A percentile compares a stretch with the other conserved stretches of the same genome.
These are phyloP conservation scores for Drosophila rufa DNA, from an alignment of 1,140 invertebrate species.

Conservation along the genomic window DNA sequence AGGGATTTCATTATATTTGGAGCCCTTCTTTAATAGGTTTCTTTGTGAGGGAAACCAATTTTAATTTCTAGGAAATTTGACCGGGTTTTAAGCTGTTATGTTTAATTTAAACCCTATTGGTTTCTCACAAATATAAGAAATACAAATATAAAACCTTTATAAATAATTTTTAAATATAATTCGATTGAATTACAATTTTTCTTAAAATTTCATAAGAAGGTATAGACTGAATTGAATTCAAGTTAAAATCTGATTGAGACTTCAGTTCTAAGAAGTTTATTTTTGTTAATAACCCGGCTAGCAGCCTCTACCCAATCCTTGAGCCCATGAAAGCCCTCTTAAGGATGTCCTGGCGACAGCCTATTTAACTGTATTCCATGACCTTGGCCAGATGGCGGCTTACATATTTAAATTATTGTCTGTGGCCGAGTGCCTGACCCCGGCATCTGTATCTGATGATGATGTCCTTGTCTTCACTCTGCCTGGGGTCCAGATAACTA, in stretches of 20 bases:
- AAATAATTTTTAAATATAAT: neutral
- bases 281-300: neutral
- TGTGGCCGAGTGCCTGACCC: conserved; percentile 45
- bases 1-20: conserved; percentile 28
- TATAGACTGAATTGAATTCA: neutral
- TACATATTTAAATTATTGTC: conserved; percentile 60
- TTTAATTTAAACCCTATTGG: too few species aligned
- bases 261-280: neutral
- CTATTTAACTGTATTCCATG: conserved; percentile 27
- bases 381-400: conserved; percentile 34
- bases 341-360: conserved; percentile 32
- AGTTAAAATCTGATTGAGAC: neutral
- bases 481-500: conserved; percentile 31
- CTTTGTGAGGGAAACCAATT: neutral
- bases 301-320: conserved; percentile 41
- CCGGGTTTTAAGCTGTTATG: neutral
- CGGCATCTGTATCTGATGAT: conserved; percentile 50
- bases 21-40: neutral
- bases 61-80: neutral
- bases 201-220: neutral
- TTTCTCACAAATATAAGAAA: neutral
- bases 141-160: neutral
- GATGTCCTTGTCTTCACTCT: conserved; percentile 8
- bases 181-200: neutral
- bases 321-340: conserved; percentile 18